Percentiles rank a stretch among this genome's conserved stretches.
Conservation (phyloP, 2,113 vertebrate genomes). For the Cyphomyrus plagiostoma region DNA sequence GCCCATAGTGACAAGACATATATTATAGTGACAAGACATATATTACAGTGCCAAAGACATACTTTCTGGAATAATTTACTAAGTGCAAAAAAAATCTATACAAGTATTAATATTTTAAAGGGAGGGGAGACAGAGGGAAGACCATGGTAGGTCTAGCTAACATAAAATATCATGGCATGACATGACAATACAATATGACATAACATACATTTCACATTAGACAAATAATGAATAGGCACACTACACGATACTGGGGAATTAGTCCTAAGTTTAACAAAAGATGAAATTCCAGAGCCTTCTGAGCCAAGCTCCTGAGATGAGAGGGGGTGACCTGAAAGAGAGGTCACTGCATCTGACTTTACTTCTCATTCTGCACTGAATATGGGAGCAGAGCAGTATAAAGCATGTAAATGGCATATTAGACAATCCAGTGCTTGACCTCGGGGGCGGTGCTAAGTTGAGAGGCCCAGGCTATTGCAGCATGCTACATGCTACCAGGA, state of each 20-base stretch:
- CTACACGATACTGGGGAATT: neutral
- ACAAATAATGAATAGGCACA: neutral
- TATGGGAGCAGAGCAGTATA: neutral
- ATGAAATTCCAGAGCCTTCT: neutral
- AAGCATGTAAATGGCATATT: neutral
- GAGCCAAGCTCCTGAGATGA: neutral
- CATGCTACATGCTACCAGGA: neutral
- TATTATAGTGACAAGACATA: neutral
- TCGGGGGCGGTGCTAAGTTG: neutral
- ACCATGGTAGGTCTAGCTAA: neutral
- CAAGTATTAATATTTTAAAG: neutral
- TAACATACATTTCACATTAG: too few species aligned
- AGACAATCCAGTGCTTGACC: neutral
- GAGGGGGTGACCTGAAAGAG: neutral
- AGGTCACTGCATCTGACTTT: neutral
- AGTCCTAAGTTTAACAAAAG: neutral
- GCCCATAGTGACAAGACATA: neutral
- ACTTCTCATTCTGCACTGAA: neutral
- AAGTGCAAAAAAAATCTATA: neutral
- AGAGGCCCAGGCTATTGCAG: neutral
- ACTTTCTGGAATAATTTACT: neutral
- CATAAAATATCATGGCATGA: neutral
- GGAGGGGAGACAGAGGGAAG: neutral
- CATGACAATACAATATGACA: neutral
- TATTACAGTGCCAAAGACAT: neutral